Base-by-base conservation (phyloP, 2,797 vertebrate species). In the Eulemur rubriventer region DNA sequence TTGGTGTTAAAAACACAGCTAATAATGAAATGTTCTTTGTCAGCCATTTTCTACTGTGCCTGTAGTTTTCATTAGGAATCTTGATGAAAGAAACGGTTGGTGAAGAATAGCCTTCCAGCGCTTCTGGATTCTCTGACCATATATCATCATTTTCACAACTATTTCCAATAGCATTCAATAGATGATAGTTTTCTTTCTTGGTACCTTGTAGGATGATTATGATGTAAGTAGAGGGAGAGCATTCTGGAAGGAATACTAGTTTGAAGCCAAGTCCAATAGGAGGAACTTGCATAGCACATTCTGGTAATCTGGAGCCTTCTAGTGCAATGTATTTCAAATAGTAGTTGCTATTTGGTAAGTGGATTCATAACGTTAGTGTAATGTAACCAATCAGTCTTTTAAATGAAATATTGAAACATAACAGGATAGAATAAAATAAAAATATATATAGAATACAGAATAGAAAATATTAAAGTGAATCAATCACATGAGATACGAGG, bases 351-450 rank as follows among this genome's bases (percentile, higher is more conserved):
- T 41, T 41, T 92, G 75, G 33, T 9, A 90, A 69, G 20, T 1
- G 63, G 1, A 26, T 7, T n/a, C 24, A 61, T 93, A 55, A 75
- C 92, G 35, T 76, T 75, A 52, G 18, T 76, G 35, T 16, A 50
- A 46, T 79, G 46, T n/a, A 48, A 70, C 43, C 16, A 57, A 26
- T 0, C 33, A 63, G 61, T 13, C 18, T 87, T 88, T 88, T 43
- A 52, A 82, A 57, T 81, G 4, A 94, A 95, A 87, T 80, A 78
- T 3, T 91, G 9, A 95, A 93, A 55, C 43, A 50, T n/a, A 78
- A 78, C 13, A 65, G 24, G 65, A 12, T 46, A 50, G 24, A 67
- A 13, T 46, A 78, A 35, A 41, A 69, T 46, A n/a, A 20, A 5
- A 70, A 55, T 50, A 52, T 4, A 41, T 35, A 22, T 4, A 57